These are phyloP conservation scores for Athalia circularis DNA, from an alignment of 2,888 invertebrate species.

Conservation along the genomic window DNA sequence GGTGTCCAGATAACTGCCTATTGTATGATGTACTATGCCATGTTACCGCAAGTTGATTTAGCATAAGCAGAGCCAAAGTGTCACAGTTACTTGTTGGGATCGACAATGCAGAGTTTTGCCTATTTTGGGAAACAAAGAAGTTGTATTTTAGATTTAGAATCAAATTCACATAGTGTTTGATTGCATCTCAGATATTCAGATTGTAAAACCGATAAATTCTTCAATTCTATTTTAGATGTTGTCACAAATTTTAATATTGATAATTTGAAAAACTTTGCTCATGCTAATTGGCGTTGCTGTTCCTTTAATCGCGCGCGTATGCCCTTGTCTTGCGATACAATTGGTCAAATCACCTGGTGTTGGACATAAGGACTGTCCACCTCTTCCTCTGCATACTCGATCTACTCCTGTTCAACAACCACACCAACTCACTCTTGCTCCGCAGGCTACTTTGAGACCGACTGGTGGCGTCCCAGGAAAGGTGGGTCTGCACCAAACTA, in stretches of 20 bases:
- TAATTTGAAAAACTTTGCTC: conserved; percentile 33
- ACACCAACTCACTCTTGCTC: conserved; percentile 77
- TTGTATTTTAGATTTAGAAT: too few species aligned
- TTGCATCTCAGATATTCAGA: too few species aligned
- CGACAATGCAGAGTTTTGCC: neutral
- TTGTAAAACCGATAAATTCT: neutral
- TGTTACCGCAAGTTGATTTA: conserved; percentile 62
- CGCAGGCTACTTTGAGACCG: conserved; percentile 97
- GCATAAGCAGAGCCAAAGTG: conserved; percentile 19
- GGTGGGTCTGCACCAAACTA: conserved; percentile 82
- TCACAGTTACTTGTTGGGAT: neutral
- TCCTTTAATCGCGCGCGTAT: conserved; percentile 70
- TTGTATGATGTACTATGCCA: conserved; percentile 35
- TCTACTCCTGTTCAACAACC: conserved; percentile 73
- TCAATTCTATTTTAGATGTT: neutral
- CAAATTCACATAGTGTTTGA: too few species aligned
- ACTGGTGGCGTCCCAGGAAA: conserved; percentile 98
- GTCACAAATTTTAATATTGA: neutral
- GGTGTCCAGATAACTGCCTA: conserved; percentile 45
- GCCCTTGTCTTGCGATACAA: conserved; percentile 69
- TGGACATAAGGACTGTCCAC: conserved; percentile 80
- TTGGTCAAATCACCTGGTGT: conserved; percentile 68
- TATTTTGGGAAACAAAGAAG: neutral
- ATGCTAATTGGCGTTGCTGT: conserved; percentile 69
- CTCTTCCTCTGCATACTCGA: conserved; percentile 82